phyloP scores from a whole-genome alignment of 2,888 invertebrate genomes.

The Heliothis peltigera region DNA sequence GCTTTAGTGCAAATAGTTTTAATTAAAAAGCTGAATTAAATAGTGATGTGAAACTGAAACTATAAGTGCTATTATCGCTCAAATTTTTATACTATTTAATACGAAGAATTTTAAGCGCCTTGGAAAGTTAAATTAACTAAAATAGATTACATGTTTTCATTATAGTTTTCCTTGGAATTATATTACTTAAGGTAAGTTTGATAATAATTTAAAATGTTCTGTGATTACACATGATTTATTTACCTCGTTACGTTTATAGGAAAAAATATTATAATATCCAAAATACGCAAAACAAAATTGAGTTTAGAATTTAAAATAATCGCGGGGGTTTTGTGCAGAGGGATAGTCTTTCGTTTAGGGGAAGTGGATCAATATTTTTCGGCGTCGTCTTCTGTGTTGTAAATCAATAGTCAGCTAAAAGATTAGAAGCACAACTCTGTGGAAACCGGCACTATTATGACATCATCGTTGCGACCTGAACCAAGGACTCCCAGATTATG shows the following conservation, averaged over 20 bases:
- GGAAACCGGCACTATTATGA: slow-evolving; percentile 61
- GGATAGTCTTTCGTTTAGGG: neutral
- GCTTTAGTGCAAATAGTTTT: slow-evolving; percentile 61
- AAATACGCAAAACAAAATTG: neutral
- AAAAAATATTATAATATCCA: neutral
- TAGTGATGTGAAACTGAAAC: slow-evolving; percentile 76
- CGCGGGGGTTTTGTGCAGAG: neutral
- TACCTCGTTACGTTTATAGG: slow-evolving; percentile 3
- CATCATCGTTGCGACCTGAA: slow-evolving; percentile 69
- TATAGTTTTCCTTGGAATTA: slow-evolving; percentile 68
- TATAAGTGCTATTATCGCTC: slow-evolving; percentile 56
- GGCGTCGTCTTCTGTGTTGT: slow-evolving; percentile 29
- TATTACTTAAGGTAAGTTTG: slow-evolving; percentile 73
- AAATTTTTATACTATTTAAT: slow-evolving; percentile 43
- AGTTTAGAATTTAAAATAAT: neutral
- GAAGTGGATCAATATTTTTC: slow-evolving; percentile 48
- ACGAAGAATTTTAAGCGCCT: slow-evolving; percentile 62
- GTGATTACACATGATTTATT: neutral
- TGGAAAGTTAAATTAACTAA: slow-evolving; percentile 74
- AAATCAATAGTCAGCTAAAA: slow-evolving; percentile 54
- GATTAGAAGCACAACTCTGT: slow-evolving; percentile 27
- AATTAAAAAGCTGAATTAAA: slow-evolving; percentile 64
- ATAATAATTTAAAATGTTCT: slow-evolving; percentile 9
- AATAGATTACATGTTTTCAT: slow-evolving; percentile 75
- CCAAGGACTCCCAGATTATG: slow-evolving; percentile 61